Evolutionary conservation across 2,888 invertebrate genomes (phyloP).

Genomic region (Tinea pellionella): DNA sequence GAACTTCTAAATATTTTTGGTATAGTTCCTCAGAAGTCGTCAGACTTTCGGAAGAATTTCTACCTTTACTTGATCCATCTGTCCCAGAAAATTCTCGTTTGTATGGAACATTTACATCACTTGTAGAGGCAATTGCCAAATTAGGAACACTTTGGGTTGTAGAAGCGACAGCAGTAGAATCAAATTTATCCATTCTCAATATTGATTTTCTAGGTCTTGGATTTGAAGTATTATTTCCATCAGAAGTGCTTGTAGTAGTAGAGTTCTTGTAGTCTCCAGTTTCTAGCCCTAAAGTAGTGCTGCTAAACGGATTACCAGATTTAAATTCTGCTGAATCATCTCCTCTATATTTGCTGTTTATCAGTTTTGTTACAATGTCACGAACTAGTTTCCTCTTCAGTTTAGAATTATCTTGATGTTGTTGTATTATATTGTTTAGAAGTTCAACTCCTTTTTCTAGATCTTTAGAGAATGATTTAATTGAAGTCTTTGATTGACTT

Average conservation of each 20-base stretch:
- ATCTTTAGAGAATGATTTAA: constrained; percentile 64
- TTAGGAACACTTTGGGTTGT: constrained; percentile 61
- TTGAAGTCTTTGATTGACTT: constrained; percentile 48
- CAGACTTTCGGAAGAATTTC: constrained; percentile 36
- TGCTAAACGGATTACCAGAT: constrained; percentile 49
- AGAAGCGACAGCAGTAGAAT: constrained; percentile 30
- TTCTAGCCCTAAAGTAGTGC: constrained; percentile 30
- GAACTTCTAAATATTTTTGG: constrained; percentile 48
- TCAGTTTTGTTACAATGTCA: constrained; percentile 72
- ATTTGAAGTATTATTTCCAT: constrained; percentile 32
- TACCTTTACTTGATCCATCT: constrained; percentile 43
- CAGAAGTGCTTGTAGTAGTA: constrained; percentile 54
- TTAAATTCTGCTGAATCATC: constrained; percentile 64
- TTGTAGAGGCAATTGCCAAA: constrained; percentile 25
- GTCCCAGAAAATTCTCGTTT: constrained; percentile 32
- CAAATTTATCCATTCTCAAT: constrained; percentile 40
- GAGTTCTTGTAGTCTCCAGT: constrained; percentile 23
- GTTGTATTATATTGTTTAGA: constrained; percentile 69
- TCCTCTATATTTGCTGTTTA: constrained; percentile 70
- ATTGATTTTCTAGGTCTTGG: constrained; percentile 52
- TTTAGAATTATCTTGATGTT: constrained; percentile 68
- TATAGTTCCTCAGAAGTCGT: constrained; percentile 56
- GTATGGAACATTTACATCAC: neutral
- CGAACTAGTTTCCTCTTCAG: constrained; percentile 74
- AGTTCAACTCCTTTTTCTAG: constrained; percentile 72